Conservation (phyloP, 2,797 vertebrate species). For the Gobionotothen gibberifrons region DNA sequence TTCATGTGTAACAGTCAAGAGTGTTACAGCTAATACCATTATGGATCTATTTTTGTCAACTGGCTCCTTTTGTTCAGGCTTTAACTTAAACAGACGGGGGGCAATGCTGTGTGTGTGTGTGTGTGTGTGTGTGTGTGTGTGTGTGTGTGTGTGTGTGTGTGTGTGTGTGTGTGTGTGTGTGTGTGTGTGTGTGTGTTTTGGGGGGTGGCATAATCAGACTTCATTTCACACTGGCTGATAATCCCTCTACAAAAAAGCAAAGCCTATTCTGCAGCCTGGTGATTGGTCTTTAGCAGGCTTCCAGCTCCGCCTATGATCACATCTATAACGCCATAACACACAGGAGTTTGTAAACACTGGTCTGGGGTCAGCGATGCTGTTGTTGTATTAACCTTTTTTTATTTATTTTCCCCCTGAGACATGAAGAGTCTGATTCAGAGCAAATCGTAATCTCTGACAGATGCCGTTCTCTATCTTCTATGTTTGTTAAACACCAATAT, state of each 20-base stretch:
- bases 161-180: background rate
- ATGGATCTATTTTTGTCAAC: slow-evolving; percentile 52
- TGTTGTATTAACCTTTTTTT: slow-evolving; percentile 13
- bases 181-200: background rate
- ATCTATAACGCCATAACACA: slow-evolving; percentile 45
- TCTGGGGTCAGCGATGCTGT: slow-evolving; percentile 39
- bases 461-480: slow-evolving; percentile 4
- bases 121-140: background rate
- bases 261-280: slow-evolving; percentile 66
- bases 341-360: slow-evolving; percentile 19
- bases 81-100: slow-evolving; percentile 30
- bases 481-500: background rate
- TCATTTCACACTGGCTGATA: slow-evolving; percentile 77
- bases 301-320: slow-evolving; percentile 48
- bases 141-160: too few relatives aligned
- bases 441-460: background rate
- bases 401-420: background rate
- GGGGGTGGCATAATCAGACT: slow-evolving; percentile 68
- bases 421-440: background rate
- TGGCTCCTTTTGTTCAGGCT: slow-evolving; percentile 40
- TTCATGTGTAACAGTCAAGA: slow-evolving; percentile 43
- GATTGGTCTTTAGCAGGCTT: slow-evolving; percentile 70
- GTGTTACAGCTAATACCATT: slow-evolving; percentile 57
- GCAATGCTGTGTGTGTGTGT: background rate
- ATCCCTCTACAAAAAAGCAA: slow-evolving; percentile 65